Evolutionary conservation across 2,113 vertebrate species (phyloP).

Genomic region (Stomatorhinus ivindoensis): DNA sequence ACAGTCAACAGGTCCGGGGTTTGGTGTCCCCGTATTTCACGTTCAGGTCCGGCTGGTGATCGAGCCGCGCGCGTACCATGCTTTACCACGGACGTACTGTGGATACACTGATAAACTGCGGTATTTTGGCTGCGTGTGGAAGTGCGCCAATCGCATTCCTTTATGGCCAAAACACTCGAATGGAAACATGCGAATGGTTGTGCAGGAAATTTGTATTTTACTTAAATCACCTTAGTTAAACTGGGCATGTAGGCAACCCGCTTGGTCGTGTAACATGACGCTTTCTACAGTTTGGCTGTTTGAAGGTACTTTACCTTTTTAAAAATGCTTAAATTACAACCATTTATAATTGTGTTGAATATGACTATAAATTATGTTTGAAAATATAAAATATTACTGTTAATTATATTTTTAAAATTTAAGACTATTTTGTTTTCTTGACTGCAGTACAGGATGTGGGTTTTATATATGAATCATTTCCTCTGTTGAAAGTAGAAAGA

Average conservation of each 20-base stretch:
- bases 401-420: neutral
- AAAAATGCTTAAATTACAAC: neutral
- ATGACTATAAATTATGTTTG: neutral
- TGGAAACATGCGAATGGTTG: neutral
- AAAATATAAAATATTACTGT: neutral
- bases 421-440: neutral
- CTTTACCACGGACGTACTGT: neutral
- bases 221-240: neutral
- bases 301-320: neutral
- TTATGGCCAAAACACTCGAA: neutral
- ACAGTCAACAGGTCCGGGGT: neutral
- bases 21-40: neutral
- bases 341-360: neutral
- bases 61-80: neutral
- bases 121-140: neutral
- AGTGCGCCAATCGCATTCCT: neutral
- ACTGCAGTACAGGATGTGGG: neutral
- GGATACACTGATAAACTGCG: neutral
- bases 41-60: neutral
- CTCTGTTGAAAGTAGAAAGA: neutral
- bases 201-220: neutral
- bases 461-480: neutral
- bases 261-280: neutral
- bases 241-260: too few relatives aligned
- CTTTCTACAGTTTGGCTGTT: neutral